These are phyloP conservation scores for Lamellibrachia columna DNA, from an alignment of 2,888 invertebrate species.

Conservation along the genomic window DNA sequence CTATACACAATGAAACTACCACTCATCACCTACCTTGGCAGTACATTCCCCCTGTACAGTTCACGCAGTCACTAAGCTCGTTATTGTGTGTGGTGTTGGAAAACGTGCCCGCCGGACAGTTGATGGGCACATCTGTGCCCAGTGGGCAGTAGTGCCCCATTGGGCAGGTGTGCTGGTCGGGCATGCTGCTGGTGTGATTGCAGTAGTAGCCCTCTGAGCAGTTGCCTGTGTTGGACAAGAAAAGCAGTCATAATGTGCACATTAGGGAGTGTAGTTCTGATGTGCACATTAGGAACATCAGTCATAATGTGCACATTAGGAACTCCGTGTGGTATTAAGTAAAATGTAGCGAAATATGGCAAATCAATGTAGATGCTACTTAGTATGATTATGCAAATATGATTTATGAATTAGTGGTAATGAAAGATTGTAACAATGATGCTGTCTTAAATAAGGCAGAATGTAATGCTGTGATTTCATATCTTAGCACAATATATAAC, in stretches of 20 bases:
- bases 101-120: conserved; percentile 60
- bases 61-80: conserved; percentile 51
- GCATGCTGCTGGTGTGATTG: conserved; percentile 53
- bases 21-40: conserved; percentile 53
- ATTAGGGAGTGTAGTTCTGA: not conserved
- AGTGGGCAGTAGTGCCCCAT: conserved; percentile 57
- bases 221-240: conserved; percentile 45
- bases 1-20: not conserved
- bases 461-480: too few relatives aligned
- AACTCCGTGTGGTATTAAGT: too few relatives aligned
- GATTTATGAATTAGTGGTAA: too few relatives aligned
- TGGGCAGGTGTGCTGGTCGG: conserved; percentile 57
- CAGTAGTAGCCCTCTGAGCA: conserved; percentile 61
- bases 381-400: too few relatives aligned
- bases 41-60: conserved; percentile 58
- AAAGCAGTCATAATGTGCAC: not conserved
- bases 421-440: too few relatives aligned
- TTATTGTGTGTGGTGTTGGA: conserved; percentile 48
- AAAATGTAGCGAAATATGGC: too few relatives aligned
- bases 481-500: too few relatives aligned
- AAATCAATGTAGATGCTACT: too few relatives aligned
- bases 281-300: conserved; percentile 26
- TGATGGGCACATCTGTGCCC: conserved; percentile 52
- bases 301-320: not conserved
- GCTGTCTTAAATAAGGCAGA: too few relatives aligned